Evolutionary conservation across 1,140 invertebrate genomes (phyloP), one percentile per base, ranked within the genome.

Genomic region (Ooceraea biroi): DNA sequence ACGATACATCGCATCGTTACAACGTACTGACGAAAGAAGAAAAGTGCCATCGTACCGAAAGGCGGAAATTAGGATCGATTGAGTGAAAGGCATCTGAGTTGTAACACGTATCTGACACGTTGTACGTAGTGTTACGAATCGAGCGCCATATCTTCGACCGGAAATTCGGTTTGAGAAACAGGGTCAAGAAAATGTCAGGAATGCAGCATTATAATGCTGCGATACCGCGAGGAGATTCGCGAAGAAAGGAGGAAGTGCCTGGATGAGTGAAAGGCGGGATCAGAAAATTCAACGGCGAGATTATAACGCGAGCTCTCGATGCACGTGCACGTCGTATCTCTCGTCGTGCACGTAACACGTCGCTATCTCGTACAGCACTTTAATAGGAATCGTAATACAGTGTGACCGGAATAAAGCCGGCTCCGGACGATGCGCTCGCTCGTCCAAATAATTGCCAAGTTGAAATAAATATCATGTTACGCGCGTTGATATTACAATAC

Each of bases 161-260:
- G 76, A 80, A 80, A 71, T 71, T 58, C 76, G 76, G 36, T 65
- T 36, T 71, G 76, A 80, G 76, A 69, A 46, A 50, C 76, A 69
- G 76, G 76, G 76, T 80, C 65, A 80, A 52, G 63, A 22, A 78
- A 78, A 57, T 48, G 63, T 44, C 30, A 48, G 25, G 50, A 71
- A 71, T 80, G 76, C 36, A 36, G 76, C 50, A 71, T 80, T 50
- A 19, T 84, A 71, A 27, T n/a, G 65, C 76, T 12, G 65, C 76
- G 65, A 80, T 80, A 12, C 25, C 65, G 76, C 50, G 60, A 52
- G 46, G 25, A 50, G 65, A 78, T 77, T 84, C 82, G 27, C 27
- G 22, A 80, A 60, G 85, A 86, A 85, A 86, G 83, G 68, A 85
- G 85, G 85, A 86, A 86, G 83, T 84, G 60, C 27, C 22, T 25